Conservation (phyloP, 2,888 invertebrate species). For the Napeogenes sylphis region DNA sequence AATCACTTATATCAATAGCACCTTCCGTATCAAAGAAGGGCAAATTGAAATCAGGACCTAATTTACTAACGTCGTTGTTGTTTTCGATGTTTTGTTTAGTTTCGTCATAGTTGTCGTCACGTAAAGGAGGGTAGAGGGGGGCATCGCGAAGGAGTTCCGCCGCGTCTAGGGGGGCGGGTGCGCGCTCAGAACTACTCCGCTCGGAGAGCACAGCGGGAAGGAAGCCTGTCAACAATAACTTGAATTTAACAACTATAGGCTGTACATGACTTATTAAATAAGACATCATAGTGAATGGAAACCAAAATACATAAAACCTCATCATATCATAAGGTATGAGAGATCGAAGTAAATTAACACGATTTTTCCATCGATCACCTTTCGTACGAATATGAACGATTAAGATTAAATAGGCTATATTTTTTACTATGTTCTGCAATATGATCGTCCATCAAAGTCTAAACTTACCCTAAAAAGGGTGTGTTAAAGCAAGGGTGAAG, state of each 20-base stretch:
- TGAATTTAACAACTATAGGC: constrained; percentile 10
- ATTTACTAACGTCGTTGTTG: constrained; percentile 32
- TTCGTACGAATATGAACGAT: too few species aligned
- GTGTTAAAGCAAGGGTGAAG: too few species aligned
- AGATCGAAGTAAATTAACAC: too few species aligned
- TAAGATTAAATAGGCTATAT: too few species aligned
- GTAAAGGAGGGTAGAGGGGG: constrained; percentile 55
- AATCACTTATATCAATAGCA: constrained; percentile 25
- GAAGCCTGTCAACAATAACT: constrained; percentile 47
- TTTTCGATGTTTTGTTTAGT: constrained; percentile 30
- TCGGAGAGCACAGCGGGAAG: constrained; percentile 41
- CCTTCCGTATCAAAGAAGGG: constrained; percentile 31
- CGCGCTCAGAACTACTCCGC: constrained; percentile 54
- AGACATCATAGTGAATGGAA: too few species aligned
- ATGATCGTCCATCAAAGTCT: too few species aligned
- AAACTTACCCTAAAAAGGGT: too few species aligned
- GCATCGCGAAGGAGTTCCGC: constrained; percentile 58
- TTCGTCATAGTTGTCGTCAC: constrained; percentile 31
- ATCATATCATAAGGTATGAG: too few species aligned
- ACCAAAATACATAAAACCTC: too few species aligned
- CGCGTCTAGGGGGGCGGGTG: constrained; percentile 45
- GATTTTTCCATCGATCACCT: too few species aligned
- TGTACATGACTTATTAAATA: background rate
- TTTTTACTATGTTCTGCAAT: too few species aligned
- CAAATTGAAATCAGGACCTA: constrained; percentile 22